phyloP scores from a whole-genome alignment of 2,888 invertebrate species.

The Stenodera caucasica region DNA sequence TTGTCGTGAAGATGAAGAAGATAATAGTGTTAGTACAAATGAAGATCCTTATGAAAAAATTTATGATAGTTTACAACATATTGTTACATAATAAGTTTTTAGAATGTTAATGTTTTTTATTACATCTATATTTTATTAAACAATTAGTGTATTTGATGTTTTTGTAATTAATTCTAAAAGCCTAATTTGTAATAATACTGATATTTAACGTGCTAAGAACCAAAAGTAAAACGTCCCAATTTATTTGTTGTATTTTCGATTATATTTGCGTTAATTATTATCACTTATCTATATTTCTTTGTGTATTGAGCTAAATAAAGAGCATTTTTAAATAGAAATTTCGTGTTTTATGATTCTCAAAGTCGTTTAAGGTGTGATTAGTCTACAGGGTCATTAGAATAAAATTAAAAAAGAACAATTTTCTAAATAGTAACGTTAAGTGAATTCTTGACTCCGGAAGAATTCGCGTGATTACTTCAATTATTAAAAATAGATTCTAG shows the following conservation, averaged over 20 bases:
- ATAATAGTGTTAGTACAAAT: conserved; percentile 20
- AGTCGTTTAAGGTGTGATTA: too few species aligned
- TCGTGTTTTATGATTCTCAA: too few species aligned
- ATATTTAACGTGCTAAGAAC: too few species aligned
- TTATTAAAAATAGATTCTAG: too few species aligned
- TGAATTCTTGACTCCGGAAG: too few species aligned
- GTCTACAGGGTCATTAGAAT: too few species aligned
- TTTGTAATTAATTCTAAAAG: not conserved
- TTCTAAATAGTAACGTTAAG: too few species aligned
- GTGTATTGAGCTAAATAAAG: not conserved
- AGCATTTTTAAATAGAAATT: not conserved
- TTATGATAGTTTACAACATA: conserved; percentile 21
- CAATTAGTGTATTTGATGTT: not conserved
- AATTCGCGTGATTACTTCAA: too few species aligned
- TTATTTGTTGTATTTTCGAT: not conserved
- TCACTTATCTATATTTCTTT: not conserved
- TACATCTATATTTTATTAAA: not conserved
- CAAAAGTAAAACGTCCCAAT: not conserved
- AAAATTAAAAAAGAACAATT: too few species aligned
- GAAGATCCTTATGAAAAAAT: conserved; percentile 25
- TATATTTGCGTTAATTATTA: not conserved
- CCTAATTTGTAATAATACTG: not conserved
- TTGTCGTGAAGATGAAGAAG: conserved; percentile 21
- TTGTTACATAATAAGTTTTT: conserved; percentile 14
- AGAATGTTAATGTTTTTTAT: not conserved